Conservation (phyloP, 2,113 vertebrate genomes). For the Anoura caudifer region DNA sequence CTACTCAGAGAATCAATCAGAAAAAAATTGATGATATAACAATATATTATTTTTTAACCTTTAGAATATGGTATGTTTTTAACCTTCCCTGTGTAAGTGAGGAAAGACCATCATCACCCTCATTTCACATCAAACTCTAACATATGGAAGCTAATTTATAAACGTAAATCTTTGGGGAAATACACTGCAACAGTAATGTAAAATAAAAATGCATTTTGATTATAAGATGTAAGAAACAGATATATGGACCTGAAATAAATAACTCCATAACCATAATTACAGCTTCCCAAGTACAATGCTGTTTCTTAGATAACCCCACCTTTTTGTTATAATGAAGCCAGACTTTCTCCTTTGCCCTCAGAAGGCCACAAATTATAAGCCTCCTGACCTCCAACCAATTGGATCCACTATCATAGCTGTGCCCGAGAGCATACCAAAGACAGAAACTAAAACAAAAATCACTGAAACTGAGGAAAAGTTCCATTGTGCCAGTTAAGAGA, state of each 20-base stretch:
- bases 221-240: slow-evolving; percentile 43
- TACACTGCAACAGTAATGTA: slow-evolving; percentile 28
- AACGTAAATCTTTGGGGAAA: slow-evolving; percentile 64
- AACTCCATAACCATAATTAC: slow-evolving; percentile 45
- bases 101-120: slow-evolving; percentile 3
- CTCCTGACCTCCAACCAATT: background rate
- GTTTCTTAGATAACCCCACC: slow-evolving; percentile 26
- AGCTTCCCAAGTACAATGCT: slow-evolving; percentile 29
- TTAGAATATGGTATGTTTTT: slow-evolving; percentile 55
- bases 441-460: background rate
- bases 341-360: slow-evolving; percentile 13
- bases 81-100: slow-evolving; percentile 15
- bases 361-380: slow-evolving; percentile 16
- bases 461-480: background rate
- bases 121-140: slow-evolving; percentile 54
- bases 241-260: background rate
- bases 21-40: slow-evolving; percentile 18
- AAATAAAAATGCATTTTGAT: slow-evolving; percentile 62
- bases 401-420: background rate
- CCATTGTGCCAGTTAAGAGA: background rate
- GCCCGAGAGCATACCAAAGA: background rate
- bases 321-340: slow-evolving; percentile 38
- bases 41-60: slow-evolving; percentile 48
- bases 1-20: slow-evolving; percentile 34
- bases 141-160: slow-evolving; percentile 52